These are phyloP conservation scores for Ptychadena robeensis DNA, from an alignment of 2,797 vertebrate genomes.

Conservation along the genomic window DNA sequence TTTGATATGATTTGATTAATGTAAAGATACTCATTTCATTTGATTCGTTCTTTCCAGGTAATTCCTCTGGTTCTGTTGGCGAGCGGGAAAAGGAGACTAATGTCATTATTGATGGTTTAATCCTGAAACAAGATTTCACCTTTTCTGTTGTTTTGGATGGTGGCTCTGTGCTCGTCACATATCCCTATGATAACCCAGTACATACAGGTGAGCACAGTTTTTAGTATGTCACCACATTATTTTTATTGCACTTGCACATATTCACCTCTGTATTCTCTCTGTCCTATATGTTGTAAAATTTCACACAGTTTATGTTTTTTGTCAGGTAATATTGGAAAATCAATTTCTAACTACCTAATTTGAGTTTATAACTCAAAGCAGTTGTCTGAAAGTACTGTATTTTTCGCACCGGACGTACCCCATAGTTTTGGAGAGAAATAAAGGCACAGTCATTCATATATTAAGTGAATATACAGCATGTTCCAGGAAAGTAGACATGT, in stretches of 20 bases:
- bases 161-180: conserved; percentile 90
- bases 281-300: background rate
- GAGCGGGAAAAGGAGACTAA: conserved; percentile 87
- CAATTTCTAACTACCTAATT: too few species aligned
- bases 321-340: too few species aligned
- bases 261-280: conserved; percentile 7
- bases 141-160: conserved; percentile 94
- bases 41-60: conserved; percentile 74
- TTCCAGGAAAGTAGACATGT: too few species aligned
- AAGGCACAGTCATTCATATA: too few species aligned
- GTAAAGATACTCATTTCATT: conserved; percentile 24
- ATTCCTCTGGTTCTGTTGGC: conserved; percentile 79
- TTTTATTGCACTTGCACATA: background rate
- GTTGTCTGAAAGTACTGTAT: too few species aligned
- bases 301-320: too few species aligned
- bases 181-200: conserved; percentile 92
- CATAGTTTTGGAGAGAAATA: too few species aligned
- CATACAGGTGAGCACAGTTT: conserved; percentile 81
- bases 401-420: too few species aligned
- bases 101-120: conserved; percentile 88
- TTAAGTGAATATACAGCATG: too few species aligned
- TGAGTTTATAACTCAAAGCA: too few species aligned
- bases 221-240: background rate
- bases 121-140: conserved; percentile 84
- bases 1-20: background rate